These are phyloP conservation scores for Sarcophilus harrisii DNA, from an alignment of 2,797 vertebrate species.

Conservation along the genomic window DNA sequence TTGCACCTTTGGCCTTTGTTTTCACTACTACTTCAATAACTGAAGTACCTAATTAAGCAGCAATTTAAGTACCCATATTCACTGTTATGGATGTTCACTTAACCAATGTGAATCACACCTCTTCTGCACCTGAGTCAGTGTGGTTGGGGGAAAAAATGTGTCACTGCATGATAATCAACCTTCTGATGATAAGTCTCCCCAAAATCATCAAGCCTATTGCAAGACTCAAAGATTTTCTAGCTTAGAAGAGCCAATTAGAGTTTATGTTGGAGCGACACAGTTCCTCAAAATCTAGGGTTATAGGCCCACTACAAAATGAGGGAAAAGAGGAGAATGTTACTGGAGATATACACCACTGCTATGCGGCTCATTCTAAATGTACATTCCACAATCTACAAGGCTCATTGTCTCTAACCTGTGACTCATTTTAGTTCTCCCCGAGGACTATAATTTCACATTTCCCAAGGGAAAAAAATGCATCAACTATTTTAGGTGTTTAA, in stretches of 20 bases:
- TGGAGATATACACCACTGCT: background rate
- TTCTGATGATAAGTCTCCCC: background rate
- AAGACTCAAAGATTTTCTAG: background rate
- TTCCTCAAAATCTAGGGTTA: background rate
- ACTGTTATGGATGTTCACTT: background rate
- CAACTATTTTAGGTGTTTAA: conserved; percentile 41
- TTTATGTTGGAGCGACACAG: background rate
- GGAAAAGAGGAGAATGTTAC: background rate
- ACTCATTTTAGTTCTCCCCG: conserved; percentile 25
- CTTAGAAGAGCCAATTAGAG: background rate
- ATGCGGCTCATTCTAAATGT: background rate
- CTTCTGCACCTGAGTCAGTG: background rate
- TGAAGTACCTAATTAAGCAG: background rate
- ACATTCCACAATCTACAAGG: background rate
- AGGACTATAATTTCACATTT: conserved; percentile 35
- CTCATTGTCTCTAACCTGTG: background rate
- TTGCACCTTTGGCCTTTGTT: background rate
- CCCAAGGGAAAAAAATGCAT: background rate
- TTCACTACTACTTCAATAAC: background rate
- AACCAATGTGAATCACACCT: background rate
- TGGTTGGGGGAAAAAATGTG: background rate
- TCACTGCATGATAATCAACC: background rate
- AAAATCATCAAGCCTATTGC: background rate
- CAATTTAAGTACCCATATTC: background rate
- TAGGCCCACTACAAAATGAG: background rate